Evolutionary conservation across 2,797 vertebrate genomes (phyloP).

Genomic region (Rallus crepitans): DNA sequence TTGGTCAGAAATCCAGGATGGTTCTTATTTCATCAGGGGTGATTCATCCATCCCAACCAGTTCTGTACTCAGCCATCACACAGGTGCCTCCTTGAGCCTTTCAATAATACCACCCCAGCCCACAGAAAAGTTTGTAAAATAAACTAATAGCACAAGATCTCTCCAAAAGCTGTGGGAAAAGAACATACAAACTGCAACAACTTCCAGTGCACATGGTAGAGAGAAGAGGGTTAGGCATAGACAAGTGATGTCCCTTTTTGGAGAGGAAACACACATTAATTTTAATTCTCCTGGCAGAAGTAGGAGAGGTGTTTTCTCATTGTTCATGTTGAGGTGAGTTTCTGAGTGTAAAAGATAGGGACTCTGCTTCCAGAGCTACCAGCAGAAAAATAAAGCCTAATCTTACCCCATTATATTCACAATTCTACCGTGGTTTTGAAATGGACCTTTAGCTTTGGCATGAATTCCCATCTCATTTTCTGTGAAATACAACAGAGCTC

Average conservation of each 20-base stretch:
- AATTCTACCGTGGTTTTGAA: conserved; percentile 30
- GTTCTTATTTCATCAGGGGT: background rate
- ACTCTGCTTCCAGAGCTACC: background rate
- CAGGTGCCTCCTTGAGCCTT: background rate
- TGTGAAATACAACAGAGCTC: conserved; percentile 61
- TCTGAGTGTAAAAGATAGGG: background rate
- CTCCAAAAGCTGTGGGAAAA: background rate
- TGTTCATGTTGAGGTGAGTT: background rate
- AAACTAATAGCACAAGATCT: background rate
- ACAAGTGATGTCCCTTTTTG: background rate
- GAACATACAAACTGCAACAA: background rate
- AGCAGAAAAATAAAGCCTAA: background rate
- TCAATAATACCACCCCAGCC: background rate
- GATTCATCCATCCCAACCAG: background rate
- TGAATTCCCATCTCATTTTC: conserved; percentile 34
- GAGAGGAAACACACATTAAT: background rate
- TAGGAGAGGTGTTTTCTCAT: background rate
- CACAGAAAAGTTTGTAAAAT: background rate
- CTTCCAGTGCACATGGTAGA: rapidly evolving
- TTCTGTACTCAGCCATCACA: background rate
- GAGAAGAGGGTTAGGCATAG: background rate
- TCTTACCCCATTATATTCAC: background rate
- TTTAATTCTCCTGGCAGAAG: background rate
- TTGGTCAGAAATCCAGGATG: background rate
- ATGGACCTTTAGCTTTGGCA: conserved; percentile 45